A percentile compares a stretch with the other conserved stretches of the same genome.
phyloP scores from a whole-genome alignment of 1,140 invertebrate species.

The Agrilus planipennis region DNA sequence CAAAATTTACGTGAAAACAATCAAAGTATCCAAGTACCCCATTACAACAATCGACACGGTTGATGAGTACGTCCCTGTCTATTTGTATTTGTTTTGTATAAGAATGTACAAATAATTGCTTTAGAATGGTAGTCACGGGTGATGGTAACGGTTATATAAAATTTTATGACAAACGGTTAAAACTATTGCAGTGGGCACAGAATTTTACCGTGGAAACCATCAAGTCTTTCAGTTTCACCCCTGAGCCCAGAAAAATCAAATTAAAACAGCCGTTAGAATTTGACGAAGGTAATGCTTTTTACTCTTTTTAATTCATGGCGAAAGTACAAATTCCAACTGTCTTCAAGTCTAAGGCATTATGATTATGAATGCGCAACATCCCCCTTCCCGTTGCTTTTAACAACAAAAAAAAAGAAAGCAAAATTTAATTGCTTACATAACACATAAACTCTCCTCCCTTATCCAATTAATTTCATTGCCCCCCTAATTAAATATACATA shows the following conservation, averaged over 20 bases:
- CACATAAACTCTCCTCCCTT: no score
- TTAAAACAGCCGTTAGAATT: conserved; percentile 26
- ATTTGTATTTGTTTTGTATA: neutral
- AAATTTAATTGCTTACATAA: no score
- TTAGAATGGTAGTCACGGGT: conserved; percentile 39
- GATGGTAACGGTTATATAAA: conserved; percentile 37
- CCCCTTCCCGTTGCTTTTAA: no score
- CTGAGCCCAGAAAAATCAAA: conserved; percentile 24
- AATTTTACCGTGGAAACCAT: conserved; percentile 36
- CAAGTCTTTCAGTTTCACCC: conserved; percentile 38
- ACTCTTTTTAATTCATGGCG: no score
- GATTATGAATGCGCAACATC: no score
- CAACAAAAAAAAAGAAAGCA: no score
- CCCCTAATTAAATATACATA: no score
- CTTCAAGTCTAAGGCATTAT: no score
- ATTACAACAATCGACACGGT: conserved; percentile 14
- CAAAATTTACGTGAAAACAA: conserved; percentile 23
- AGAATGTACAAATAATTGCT: conserved; percentile 1
- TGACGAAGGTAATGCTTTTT: conserved; percentile 20
- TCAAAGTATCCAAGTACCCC: conserved; percentile 18
- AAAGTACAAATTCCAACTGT: no score
- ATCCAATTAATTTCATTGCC: no score
- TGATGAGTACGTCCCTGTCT: conserved; percentile 19
- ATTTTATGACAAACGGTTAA: conserved; percentile 43
- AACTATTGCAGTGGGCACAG: conserved; percentile 41